Evolutionary conservation across 2,888 invertebrate genomes (phyloP), one percentile per base, ranked within the genome.

Genomic region (Prosapia bicincta): DNA sequence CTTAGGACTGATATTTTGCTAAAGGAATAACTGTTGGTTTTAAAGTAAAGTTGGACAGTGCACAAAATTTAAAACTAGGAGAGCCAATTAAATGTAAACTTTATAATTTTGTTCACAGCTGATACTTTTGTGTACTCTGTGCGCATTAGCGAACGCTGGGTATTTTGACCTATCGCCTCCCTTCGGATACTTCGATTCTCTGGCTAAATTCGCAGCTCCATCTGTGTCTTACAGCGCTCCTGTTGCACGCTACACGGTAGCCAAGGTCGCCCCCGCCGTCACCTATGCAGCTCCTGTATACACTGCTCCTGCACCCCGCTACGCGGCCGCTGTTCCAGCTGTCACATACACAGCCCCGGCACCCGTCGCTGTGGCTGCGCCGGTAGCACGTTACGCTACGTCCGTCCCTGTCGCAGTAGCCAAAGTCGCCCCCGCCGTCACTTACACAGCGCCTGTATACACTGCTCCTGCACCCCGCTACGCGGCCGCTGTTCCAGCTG

Each of bases 391-490:
- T 3, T 70, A 70, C 15, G 32, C 71, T 20, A 73, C 77, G 9
- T 26, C 72, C 54, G 71, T 74, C 23, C 23, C 23, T 20, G 65
- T 20, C 15, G 68, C 68, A 13, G 30, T 32, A 10, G 75, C 75
- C 23, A 24, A 71, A 15, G 43, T 23, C 6, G 70, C 32, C 15
- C 75, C 71, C 3, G 71, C 67, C 3, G 69, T 43, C 1, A 30
- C 26, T 24, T 71, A 66, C 66, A 69, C 82, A 83, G 26, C 71
- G 30, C 69, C 66, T 13, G 65, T 65, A 24, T 71, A 71, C 43
- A 25, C 28, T 25, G 69, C 76, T 23, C 71, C 66, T 13, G 72
- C 32, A 13, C 69, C 76, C 1, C 68, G 67, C 13, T 76, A 73
- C 6, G 74, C 76, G 15, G 66, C 72, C 5, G 72, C 72, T 66